A percentile compares a stretch with the other conserved stretches of the same genome.
Evolutionary conservation across 2,888 invertebrate species (phyloP).

Genomic region (Morpho helenor): DNA sequence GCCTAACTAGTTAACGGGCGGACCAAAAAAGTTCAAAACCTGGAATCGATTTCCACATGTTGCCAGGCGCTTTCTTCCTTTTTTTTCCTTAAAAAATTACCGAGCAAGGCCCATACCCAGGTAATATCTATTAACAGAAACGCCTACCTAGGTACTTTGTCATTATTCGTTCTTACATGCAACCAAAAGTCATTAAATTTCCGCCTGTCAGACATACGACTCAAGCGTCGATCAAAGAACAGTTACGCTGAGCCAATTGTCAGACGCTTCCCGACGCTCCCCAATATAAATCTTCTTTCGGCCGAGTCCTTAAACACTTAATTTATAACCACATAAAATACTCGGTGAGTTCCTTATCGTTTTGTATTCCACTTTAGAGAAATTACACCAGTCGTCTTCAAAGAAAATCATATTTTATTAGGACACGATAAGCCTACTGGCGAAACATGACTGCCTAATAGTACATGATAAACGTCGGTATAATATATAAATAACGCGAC

Average conservation of each 20-base stretch:
- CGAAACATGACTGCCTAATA: too few species aligned
- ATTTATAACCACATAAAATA: conserved; percentile 39
- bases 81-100: too few species aligned
- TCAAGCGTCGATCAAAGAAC: background rate
- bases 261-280: background rate
- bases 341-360: background rate
- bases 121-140: too few species aligned
- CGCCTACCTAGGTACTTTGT: too few species aligned
- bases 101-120: too few species aligned
- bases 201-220: conserved; percentile 24
- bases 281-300: conserved; percentile 40
- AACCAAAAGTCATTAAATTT: too few species aligned
- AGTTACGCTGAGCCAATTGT: background rate
- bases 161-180: too few species aligned
- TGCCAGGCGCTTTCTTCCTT: too few species aligned
- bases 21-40: too few species aligned
- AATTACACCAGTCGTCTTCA: conserved; percentile 3
- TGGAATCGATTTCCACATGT: too few species aligned
- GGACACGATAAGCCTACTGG: background rate
- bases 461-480: conserved; percentile 2
- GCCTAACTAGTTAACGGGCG: too few species aligned
- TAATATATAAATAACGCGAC: conserved; percentile 12
- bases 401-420: conserved; percentile 2
- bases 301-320: conserved; percentile 30
- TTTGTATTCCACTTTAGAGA: conserved; percentile 2